Conservation (phyloP, 2,113 vertebrate genomes). For the Ascaphus truei region DNA sequence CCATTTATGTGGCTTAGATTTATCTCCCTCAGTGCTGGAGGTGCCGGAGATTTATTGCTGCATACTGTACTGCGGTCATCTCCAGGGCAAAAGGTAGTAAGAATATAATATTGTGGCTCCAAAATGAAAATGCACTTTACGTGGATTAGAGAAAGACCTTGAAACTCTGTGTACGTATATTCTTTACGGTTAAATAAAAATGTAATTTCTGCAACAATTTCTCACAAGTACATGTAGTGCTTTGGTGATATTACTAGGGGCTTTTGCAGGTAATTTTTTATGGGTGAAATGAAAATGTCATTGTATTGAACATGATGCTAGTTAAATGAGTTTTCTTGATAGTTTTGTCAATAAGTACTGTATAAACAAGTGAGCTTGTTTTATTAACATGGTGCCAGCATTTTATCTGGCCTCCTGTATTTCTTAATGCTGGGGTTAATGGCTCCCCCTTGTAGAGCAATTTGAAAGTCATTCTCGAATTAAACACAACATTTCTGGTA, state of each 20-base stretch:
- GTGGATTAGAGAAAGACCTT: not conserved
- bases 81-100: not conserved
- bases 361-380: not conserved
- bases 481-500: not conserved
- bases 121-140: not conserved
- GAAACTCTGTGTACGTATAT: no score
- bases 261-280: not conserved
- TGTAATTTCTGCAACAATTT: no score
- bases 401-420: not conserved
- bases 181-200: no score
- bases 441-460: not conserved
- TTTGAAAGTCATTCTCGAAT: not conserved
- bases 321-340: slow-evolving; percentile 12
- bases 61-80: not conserved
- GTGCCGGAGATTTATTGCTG: not conserved
- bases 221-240: no score
- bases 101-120: not conserved
- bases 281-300: not conserved
- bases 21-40: not conserved
- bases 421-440: not conserved
- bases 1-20: not conserved
- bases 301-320: not conserved
- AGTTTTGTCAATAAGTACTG: not conserved
- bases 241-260: no score
- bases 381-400: not conserved